Percentiles rank a stretch among this genome's conserved stretches.
Evolutionary conservation across 2,113 vertebrate species (phyloP).

Genomic region (Catagonus wagneri): DNA sequence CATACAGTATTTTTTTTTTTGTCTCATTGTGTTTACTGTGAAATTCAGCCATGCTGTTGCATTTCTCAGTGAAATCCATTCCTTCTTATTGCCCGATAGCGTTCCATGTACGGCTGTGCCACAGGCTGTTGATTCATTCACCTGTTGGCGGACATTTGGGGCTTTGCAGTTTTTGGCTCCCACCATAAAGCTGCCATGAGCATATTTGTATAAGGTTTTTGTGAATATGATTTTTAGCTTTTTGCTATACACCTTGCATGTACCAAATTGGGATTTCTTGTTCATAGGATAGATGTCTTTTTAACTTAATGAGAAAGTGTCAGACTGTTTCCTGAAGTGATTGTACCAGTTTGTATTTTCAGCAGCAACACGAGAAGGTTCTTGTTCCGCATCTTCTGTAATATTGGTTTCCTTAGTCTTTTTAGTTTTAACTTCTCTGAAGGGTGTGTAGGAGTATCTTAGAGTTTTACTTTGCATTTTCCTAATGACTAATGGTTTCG

Average conservation of each 20-base stretch:
- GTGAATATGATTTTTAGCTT: background rate
- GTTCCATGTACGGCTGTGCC: background rate
- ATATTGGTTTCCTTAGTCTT: background rate
- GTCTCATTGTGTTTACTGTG: background rate
- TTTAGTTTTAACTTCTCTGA: background rate
- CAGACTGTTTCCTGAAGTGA: background rate
- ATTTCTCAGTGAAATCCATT: background rate
- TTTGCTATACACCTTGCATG: background rate
- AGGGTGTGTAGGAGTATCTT: background rate
- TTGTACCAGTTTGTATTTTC: background rate
- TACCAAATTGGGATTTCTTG: background rate
- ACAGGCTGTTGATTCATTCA: background rate
- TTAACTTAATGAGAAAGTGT: background rate
- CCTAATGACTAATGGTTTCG: background rate
- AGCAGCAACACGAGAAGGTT: background rate
- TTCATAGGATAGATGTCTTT: background rate
- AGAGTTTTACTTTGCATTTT: background rate
- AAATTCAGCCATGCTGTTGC: background rate
- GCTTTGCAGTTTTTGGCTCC: background rate
- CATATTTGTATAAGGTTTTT: background rate
- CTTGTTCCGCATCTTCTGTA: background rate
- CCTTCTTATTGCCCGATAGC: background rate
- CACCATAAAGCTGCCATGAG: background rate
- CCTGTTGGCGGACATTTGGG: background rate
- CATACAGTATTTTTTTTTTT: background rate